phyloP scores from a whole-genome alignment of 2,888 invertebrate genomes.

The Petrolisthes manimaculis region DNA sequence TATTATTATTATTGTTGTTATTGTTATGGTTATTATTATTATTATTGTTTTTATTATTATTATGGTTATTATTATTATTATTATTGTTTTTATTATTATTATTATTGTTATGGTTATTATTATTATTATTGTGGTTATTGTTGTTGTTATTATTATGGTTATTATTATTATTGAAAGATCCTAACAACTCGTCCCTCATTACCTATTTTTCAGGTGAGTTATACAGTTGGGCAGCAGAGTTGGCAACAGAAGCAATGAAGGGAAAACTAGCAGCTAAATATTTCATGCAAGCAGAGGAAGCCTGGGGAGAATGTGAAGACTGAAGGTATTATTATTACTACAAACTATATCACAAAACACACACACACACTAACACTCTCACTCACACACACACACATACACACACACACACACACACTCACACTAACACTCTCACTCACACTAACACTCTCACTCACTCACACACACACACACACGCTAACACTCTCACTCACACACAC shows the following conservation, averaged over 20 bases:
- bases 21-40: too few relatives aligned
- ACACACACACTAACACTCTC: background rate
- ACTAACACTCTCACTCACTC: background rate
- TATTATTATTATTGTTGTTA: too few relatives aligned
- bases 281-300: conserved; percentile 72
- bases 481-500: background rate
- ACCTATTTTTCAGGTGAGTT: conserved; percentile 70
- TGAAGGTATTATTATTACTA: too few relatives aligned
- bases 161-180: too few relatives aligned
- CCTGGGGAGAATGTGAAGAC: conserved; percentile 68
- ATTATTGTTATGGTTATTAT: too few relatives aligned
- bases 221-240: conserved; percentile 74
- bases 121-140: too few relatives aligned
- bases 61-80: too few relatives aligned
- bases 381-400: background rate
- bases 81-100: too few relatives aligned
- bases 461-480: background rate
- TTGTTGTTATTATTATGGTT: too few relatives aligned
- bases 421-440: background rate
- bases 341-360: too few relatives aligned
- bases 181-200: background rate
- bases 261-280: conserved; percentile 74
- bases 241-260: conserved; percentile 74
- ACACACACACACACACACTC: background rate
- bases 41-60: too few relatives aligned